Base-by-base conservation (phyloP, 2,888 invertebrate genomes). In the Disparrhopalites patrizii region DNA sequence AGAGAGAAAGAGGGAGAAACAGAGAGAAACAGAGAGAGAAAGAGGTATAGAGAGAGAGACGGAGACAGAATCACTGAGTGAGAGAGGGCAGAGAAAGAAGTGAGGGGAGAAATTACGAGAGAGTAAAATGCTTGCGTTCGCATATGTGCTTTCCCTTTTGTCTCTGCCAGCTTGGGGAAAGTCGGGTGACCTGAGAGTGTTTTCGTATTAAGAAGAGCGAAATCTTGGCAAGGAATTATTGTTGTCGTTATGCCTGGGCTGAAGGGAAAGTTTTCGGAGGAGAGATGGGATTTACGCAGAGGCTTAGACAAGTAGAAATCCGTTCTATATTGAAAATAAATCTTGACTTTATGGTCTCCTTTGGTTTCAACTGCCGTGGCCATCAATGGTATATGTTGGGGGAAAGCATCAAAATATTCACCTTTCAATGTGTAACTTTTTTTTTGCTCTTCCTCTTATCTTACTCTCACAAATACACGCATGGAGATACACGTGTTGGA, bases 291-390 rank as follows among this genome's bases (percentile, higher is more conserved):
- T 61, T 62, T 62, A 62, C 30, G 43, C 25, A 55, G 56, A 47
- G 40, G 43, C 55, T 66, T 56, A 66, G 62, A 57, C 38, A 54
- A 56, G 51, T 57, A 38, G 38, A 50, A 56, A 40, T 51, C 47
- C 62, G 40, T 38, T 27, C 43, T 60, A 63, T 66, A 68, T 68
- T 68, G 66, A 66, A 64, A 68, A 68, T 68, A 68, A 68, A 68
- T 68, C 68, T 68, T 66, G 63, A 62, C 65, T 65, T 65, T 67
- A 64, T 64, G 58, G 55, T 61, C 51, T 33, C 60, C 31, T 60
- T 60, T 31, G 43, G 47, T 60, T 60, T 50, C 28, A 10, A 18
- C 47, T 47, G 47, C 8, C 47, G 13, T 47, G 47, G 23, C 47
- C 52, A 56, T 36, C 56, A 38, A 56, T 38, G 56, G 38, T 20